Conservation (phyloP, 2,888 invertebrate genomes). For the Torymus texanus region DNA sequence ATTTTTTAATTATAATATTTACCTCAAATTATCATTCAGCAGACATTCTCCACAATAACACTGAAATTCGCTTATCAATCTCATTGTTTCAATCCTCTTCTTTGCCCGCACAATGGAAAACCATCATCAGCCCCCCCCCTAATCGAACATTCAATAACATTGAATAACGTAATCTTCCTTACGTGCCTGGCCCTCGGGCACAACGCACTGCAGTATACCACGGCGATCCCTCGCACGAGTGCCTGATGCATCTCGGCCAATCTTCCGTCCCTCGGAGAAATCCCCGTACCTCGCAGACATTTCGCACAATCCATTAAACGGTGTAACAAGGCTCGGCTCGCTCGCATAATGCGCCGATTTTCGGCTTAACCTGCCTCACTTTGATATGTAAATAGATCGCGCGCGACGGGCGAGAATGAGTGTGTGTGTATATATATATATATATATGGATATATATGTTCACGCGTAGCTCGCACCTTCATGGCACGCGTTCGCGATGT, state of each 20-base stretch:
- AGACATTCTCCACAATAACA: too few relatives aligned
- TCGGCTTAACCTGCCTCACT: constrained; percentile 64
- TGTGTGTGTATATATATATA: constrained; percentile 60
- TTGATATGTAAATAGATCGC: constrained; percentile 74
- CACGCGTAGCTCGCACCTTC: constrained; percentile 59
- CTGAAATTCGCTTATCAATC: too few relatives aligned
- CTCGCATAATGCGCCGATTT: constrained; percentile 43
- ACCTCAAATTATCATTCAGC: too few relatives aligned
- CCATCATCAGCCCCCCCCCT: too few relatives aligned
- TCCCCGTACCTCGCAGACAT: constrained; percentile 8
- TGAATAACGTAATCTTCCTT: too few relatives aligned
- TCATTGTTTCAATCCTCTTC: too few relatives aligned
- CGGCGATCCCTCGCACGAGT: too few relatives aligned
- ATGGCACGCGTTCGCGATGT: constrained; percentile 35
- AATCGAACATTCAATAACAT: too few relatives aligned
- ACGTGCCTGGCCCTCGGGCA: too few relatives aligned
- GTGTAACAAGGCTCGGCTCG: constrained; percentile 45
- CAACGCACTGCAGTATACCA: too few relatives aligned
- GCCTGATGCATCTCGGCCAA: background rate
- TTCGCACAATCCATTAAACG: constrained; percentile 54
- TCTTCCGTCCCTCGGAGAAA: background rate
- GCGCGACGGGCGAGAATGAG: background rate
- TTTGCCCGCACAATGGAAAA: too few relatives aligned
- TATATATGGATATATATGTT: constrained; percentile 69
- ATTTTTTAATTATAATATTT: too few relatives aligned